Conservation (phyloP, 2,113 vertebrate genomes). For the Proteles cristata region DNA sequence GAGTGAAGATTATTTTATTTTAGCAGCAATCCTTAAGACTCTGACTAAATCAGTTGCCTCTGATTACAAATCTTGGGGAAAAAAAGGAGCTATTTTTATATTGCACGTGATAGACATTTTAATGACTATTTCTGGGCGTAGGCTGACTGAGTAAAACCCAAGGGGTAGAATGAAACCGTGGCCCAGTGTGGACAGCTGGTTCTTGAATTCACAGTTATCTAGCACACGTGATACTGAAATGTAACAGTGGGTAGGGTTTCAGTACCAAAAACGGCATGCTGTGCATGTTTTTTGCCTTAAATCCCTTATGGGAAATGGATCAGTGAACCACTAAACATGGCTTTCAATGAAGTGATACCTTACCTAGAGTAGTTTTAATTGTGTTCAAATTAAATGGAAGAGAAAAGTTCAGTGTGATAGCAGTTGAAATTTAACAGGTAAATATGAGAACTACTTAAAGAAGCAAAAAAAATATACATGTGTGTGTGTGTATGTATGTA, state of each 20-base stretch:
- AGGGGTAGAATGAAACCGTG: neutral
- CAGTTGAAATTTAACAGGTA: neutral
- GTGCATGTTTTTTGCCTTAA: neutral
- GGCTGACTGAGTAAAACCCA: neutral
- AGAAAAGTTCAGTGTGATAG: neutral
- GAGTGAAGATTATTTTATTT: neutral
- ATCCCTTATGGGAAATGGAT: neutral
- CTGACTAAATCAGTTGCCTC: neutral
- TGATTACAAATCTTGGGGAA: neutral
- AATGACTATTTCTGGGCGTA: neutral
- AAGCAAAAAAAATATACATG: neutral
- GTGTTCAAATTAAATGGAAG: neutral
- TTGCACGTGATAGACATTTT: neutral
- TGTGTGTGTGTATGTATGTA: no score
- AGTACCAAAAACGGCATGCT: neutral
- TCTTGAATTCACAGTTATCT: neutral
- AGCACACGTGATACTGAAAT: neutral
- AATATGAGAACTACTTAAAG: neutral
- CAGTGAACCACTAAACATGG: neutral
- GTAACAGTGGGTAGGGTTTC: neutral
- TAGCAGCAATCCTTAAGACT: neutral
- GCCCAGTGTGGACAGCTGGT: fast-evolving
- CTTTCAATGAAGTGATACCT: neutral
- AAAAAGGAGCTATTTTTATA: neutral
- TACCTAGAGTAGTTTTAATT: neutral